These are phyloP conservation scores for Amorpha juglandis DNA, from an alignment of 2,888 invertebrate species.

Conservation along the genomic window DNA sequence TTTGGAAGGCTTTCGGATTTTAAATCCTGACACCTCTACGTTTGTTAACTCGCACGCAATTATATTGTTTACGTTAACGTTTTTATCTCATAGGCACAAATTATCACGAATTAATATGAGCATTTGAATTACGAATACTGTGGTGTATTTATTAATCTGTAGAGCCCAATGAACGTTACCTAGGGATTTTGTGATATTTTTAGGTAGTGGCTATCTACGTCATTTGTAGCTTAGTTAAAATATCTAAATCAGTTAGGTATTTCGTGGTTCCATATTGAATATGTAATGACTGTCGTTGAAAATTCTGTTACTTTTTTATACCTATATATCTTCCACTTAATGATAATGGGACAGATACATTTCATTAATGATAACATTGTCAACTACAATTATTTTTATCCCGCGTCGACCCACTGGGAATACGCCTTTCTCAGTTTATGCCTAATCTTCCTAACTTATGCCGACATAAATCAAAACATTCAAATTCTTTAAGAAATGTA, in stretches of 20 bases:
- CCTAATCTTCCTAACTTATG: too few species aligned
- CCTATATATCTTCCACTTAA: background rate
- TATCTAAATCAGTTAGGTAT: background rate
- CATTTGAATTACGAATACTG: constrained; percentile 9
- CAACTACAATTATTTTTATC: too few species aligned
- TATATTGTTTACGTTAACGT: background rate
- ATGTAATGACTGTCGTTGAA: too few species aligned
- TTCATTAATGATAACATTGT: too few species aligned
- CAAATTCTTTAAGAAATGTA: too few species aligned
- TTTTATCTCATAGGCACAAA: background rate
- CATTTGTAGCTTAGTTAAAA: background rate
- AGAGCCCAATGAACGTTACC: background rate
- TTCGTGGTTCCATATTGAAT: background rate
- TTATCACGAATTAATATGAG: background rate
- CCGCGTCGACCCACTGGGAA: too few species aligned
- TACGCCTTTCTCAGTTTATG: too few species aligned
- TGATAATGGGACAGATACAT: too few species aligned
- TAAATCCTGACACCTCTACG: background rate
- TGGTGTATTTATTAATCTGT: background rate
- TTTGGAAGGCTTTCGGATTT: background rate
- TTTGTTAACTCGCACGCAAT: background rate
- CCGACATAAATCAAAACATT: too few species aligned
- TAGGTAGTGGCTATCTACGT: background rate
- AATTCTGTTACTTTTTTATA: background rate
- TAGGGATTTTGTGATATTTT: background rate